These are phyloP conservation scores for Puma concolor DNA, from an alignment of 2,113 vertebrate genomes.

Conservation along the genomic window DNA sequence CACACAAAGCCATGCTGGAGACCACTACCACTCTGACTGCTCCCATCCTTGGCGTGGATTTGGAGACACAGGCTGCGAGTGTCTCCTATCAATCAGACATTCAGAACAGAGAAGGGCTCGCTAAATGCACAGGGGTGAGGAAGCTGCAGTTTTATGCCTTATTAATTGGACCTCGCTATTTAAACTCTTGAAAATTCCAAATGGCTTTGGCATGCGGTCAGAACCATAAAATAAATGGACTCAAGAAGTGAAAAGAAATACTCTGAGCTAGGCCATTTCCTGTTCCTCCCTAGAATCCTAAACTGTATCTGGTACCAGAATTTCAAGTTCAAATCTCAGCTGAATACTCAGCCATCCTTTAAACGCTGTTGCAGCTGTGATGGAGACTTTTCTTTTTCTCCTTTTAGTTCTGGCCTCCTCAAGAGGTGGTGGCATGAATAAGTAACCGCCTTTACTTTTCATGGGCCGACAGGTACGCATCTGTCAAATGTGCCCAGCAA, in stretches of 20 bases:
- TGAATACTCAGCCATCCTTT: slow-evolving; percentile 76
- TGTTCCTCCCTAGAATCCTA: slow-evolving; percentile 52
- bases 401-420: not conserved
- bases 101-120: slow-evolving; percentile 53
- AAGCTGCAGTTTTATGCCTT: slow-evolving; percentile 82
- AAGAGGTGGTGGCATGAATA: not conserved
- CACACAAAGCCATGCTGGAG: not conserved
- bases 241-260: slow-evolving; percentile 83
- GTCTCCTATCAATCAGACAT: slow-evolving; percentile 77
- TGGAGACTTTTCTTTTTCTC: not conserved
- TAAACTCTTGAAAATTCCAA: slow-evolving; percentile 85
- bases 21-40: not conserved
- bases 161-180: slow-evolving; percentile 86
- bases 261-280: slow-evolving; percentile 77
- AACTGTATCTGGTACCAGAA: slow-evolving; percentile 54
- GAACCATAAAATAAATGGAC: slow-evolving; percentile 85
- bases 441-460: slow-evolving; percentile 28
- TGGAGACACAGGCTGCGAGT: slow-evolving; percentile 41
- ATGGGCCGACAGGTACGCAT: not conserved
- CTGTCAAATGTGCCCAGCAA: not conserved
- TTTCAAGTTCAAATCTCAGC: slow-evolving; percentile 74
- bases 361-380: not conserved
- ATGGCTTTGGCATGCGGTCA: slow-evolving; percentile 80
- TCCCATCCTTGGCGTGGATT: not conserved
- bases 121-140: slow-evolving; percentile 73